These are phyloP conservation scores for Sarcophaga caerulescens DNA, from an alignment of 2,888 invertebrate species.

Conservation along the genomic window DNA sequence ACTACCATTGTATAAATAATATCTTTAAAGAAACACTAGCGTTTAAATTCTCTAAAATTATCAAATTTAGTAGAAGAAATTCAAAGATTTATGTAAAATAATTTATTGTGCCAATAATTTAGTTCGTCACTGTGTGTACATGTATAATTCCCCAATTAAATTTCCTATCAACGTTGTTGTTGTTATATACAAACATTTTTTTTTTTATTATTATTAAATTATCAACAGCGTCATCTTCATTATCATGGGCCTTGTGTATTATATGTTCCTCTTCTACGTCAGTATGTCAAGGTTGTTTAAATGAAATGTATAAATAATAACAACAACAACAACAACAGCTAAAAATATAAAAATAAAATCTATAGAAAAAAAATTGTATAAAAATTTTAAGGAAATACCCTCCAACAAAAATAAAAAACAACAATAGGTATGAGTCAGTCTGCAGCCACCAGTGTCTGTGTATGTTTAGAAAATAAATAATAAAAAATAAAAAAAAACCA, in stretches of 20 bases:
- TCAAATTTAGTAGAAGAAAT: no score
- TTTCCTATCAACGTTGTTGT: not conserved
- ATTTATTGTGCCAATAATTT: no score
- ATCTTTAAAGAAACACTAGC: no score
- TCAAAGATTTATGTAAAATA: no score
- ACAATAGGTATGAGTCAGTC: constrained; percentile 37
- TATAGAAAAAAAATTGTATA: constrained; percentile 48
- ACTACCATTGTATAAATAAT: no score
- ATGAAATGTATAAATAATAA: constrained; percentile 58
- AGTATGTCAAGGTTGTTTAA: constrained; percentile 67
- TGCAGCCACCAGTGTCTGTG: constrained; percentile 41
- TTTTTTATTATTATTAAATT: constrained; percentile 30
- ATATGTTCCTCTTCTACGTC: constrained; percentile 57
- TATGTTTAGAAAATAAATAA: constrained; percentile 62
- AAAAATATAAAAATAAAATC: constrained; percentile 58
- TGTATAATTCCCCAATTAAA: not conserved
- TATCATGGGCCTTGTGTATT: constrained; percentile 55
- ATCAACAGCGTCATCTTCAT: constrained; percentile 56
- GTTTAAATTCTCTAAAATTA: no score
- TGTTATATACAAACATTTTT: constrained; percentile 6
- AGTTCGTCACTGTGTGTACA: no score
- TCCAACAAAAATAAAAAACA: constrained; percentile 54
- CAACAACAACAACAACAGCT: constrained; percentile 28
- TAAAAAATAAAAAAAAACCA: constrained; percentile 18
- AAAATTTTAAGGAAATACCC: constrained; percentile 65